Evolutionary conservation across 2,113 vertebrate genomes (phyloP), one percentile per base, ranked within the genome.

Genomic region (Loxodonta africana): DNA sequence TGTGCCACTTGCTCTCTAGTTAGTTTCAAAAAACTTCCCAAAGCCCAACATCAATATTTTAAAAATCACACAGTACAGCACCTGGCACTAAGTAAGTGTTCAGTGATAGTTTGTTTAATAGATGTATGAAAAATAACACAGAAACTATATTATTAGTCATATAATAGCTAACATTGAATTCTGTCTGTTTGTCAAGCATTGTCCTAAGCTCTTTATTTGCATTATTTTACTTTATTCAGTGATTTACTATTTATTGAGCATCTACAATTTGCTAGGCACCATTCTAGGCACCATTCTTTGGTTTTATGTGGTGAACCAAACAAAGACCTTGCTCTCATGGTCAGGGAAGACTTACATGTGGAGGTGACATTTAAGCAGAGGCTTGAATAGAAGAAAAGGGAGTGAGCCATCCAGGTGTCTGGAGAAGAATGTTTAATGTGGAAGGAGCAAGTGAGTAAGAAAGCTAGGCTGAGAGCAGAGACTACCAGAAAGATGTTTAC

Each of bases 41-140:
- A 84, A 76, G 8, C 15, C 20, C 37, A 87, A 62, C 6, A 83
- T 77, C 41, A 90, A 28, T 82, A 46, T 86, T 89, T 76, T 25
- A 84, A 95, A 95, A 90, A 62, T 63, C 44, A 51, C 0, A 51
- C 15, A n/a, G 57, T 76, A 82, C 8, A 88, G 30, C 88, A 37
- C 28, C n/a, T 57, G 46, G 48, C 48, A 48, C 48, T 8, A 48
- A 48, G 48, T 48, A 48, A 48, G 48, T 48, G 48, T 48, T 48
- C 46, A 73, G 25, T 73, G 74, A 51, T 73, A 41, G 26, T 85
- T 51, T 81, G 33, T 80, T 91, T 81, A 73, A 73, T 81, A 53
- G 53, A 63, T 81, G 8, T 80, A 62, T 91, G 82, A 87, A 71
- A 95, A 95, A 74, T 81, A 53, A 69, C 46, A 81, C 63, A 86